Percentiles rank a stretch among this genome's conserved stretches.
Conservation (phyloP, 2,888 invertebrate species). For the Achlya flavicornis region DNA sequence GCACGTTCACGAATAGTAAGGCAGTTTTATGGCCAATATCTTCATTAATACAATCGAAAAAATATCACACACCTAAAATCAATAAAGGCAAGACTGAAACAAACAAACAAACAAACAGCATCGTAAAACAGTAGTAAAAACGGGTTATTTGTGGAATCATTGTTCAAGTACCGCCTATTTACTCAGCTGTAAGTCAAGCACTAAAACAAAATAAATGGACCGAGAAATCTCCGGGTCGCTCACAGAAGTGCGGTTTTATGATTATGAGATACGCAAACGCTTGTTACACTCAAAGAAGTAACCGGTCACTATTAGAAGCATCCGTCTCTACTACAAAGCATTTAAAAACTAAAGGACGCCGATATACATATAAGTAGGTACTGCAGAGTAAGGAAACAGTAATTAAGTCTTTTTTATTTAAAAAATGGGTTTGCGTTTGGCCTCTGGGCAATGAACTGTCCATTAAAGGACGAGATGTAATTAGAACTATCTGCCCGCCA, state of each 20-base stretch:
- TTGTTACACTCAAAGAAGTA: constrained; percentile 41
- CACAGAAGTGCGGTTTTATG: constrained; percentile 63
- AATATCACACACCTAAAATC: not conserved
- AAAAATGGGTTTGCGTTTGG: too few species aligned
- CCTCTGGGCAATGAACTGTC: too few species aligned
- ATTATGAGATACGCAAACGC: constrained; percentile 59
- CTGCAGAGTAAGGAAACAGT: not conserved
- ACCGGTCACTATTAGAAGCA: constrained; percentile 9
- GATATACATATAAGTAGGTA: constrained; percentile 1
- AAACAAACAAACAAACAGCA: not conserved
- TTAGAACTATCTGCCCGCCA: too few species aligned
- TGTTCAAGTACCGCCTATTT: constrained; percentile 49
- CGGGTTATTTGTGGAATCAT: constrained; percentile 42
- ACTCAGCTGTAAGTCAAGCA: constrained; percentile 58
- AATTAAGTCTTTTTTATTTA: not conserved
- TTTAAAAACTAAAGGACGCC: constrained; percentile 28
- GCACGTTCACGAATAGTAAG: too few species aligned
- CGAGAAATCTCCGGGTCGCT: constrained; percentile 59
- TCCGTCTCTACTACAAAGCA: constrained; percentile 22
- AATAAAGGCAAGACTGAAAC: not conserved
- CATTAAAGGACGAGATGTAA: too few species aligned
- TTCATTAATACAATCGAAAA: not conserved
- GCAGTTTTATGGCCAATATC: not conserved
- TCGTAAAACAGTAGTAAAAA: constrained; percentile 20
- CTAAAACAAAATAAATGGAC: constrained; percentile 63